phyloP scores from a whole-genome alignment of 2,888 invertebrate species.

The Metallyticus violacea region DNA sequence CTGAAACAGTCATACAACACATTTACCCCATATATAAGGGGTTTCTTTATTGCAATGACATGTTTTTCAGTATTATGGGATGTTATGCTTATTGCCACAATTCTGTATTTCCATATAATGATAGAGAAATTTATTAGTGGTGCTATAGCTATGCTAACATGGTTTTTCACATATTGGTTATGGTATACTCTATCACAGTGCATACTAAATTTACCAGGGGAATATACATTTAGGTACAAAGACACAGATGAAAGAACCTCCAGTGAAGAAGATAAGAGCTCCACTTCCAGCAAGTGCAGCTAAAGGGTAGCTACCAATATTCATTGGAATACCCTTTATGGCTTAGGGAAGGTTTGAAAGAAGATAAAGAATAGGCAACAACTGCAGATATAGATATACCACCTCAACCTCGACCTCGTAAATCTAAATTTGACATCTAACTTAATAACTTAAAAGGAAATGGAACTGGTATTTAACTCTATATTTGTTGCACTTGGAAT shows the following conservation, averaged over 20 bases:
- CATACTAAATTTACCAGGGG: constrained; percentile 70
- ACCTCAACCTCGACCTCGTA: background rate
- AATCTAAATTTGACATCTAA: background rate
- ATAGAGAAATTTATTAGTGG: constrained; percentile 91
- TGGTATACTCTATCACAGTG: constrained; percentile 66
- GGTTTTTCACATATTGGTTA: constrained; percentile 85
- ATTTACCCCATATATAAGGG: constrained; percentile 77
- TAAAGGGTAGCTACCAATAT: constrained; percentile 58
- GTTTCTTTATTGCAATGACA: constrained; percentile 73
- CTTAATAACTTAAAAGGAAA: background rate
- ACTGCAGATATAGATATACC: too few relatives aligned
- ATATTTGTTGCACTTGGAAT: too few relatives aligned
- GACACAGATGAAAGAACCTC: constrained; percentile 45
- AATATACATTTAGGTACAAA: constrained; percentile 76
- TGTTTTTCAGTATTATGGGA: constrained; percentile 85
- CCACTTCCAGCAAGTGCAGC: constrained; percentile 2
- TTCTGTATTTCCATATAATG: constrained; percentile 94
- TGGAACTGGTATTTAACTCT: background rate
- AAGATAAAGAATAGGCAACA: constrained; percentile 29
- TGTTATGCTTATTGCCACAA: constrained; percentile 88
- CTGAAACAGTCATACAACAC: constrained; percentile 72
- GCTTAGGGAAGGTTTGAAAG: constrained; percentile 39
- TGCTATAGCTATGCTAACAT: constrained; percentile 78
- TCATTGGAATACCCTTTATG: constrained; percentile 80
- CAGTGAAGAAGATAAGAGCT: constrained; percentile 36